Evolutionary conservation across 1,140 invertebrate genomes (phyloP).

Genomic region (Cotesia glomerata): DNA sequence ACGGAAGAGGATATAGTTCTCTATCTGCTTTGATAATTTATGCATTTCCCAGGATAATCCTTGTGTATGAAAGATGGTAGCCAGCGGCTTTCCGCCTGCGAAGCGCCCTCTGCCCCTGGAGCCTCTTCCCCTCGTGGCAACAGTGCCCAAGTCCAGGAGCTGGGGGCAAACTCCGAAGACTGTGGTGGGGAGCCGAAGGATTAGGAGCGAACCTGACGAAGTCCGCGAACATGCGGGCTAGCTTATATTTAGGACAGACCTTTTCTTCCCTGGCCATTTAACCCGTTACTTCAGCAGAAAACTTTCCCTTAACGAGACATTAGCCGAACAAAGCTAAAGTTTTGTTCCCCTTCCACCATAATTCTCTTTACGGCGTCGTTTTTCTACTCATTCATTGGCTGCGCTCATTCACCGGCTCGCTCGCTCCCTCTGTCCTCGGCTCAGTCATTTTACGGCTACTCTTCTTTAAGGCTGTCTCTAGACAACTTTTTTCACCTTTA

Average conservation of each 20-base stretch:
- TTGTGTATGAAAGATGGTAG: constrained; percentile 46
- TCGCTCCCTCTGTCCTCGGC: not conserved
- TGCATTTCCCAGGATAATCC: constrained; percentile 54
- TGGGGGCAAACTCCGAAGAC: not conserved
- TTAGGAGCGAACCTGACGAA: not conserved
- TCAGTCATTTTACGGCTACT: too few species aligned
- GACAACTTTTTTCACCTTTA: too few species aligned
- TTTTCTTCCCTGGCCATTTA: too few species aligned
- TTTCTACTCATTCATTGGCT: constrained; percentile 2
- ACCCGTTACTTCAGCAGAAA: not conserved
- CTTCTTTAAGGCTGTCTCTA: too few species aligned
- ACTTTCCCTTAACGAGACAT: constrained; percentile 31
- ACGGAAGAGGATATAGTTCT: constrained; percentile 25
- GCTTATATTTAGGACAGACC: too few species aligned
- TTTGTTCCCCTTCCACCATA: not conserved
- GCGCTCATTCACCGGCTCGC: not conserved
- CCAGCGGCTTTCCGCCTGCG: constrained; percentile 29
- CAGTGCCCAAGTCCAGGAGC: not conserved
- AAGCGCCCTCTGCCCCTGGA: constrained; percentile 14
- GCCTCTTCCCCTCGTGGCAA: constrained; percentile 1
- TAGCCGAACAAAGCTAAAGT: constrained; percentile 32
- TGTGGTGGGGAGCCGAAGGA: not conserved
- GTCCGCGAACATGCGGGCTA: not conserved
- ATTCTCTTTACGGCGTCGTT: constrained; percentile 7
- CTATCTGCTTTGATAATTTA: constrained; percentile 53